These are phyloP conservation scores for Halocynthia roretzi DNA, from an alignment of 23 tunicate species.

Conservation along the genomic window DNA sequence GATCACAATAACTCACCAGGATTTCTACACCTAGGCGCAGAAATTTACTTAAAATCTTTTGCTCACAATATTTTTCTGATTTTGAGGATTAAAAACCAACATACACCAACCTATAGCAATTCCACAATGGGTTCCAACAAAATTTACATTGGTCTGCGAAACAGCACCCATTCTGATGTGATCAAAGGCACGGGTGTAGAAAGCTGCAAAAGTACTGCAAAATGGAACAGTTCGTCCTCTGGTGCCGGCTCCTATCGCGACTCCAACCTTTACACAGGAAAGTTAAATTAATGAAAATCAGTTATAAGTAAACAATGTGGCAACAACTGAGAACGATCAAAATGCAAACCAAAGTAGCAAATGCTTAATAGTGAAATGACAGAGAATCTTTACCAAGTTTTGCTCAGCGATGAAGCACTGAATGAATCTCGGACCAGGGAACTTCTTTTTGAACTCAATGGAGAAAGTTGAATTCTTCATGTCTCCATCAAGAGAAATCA, in stretches of 20 bases:
- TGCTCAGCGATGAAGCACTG: constrained; percentile 99
- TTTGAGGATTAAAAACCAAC: no score
- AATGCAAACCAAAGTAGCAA: no score
- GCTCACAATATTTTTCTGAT: no score
- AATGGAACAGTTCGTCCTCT: constrained; percentile 74
- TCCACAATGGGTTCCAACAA: constrained; percentile 99
- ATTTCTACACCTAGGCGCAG: no score
- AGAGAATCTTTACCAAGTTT: constrained; percentile 38
- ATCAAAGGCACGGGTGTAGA: constrained; percentile 83
- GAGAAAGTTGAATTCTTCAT: constrained; percentile 96
- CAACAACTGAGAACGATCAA: no score
- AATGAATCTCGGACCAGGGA: constrained; percentile 73
- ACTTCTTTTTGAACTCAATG: constrained; percentile 81
- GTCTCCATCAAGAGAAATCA: constrained; percentile 86
- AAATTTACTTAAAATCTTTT: no score
- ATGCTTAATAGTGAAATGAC: no score
- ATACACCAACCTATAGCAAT: constrained; percentile 67
- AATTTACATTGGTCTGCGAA: constrained; percentile 88
- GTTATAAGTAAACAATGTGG: no score
- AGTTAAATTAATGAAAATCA: not conserved
- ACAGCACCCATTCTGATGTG: constrained; percentile 99
- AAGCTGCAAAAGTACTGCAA: constrained; percentile 90
- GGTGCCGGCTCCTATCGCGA: constrained; percentile 80
- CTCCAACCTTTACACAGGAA: constrained; percentile 43
- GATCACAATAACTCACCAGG: no score